Evolutionary conservation across 2,113 vertebrate species (phyloP).

Genomic region (Pangasianodon hypophthalmus): DNA sequence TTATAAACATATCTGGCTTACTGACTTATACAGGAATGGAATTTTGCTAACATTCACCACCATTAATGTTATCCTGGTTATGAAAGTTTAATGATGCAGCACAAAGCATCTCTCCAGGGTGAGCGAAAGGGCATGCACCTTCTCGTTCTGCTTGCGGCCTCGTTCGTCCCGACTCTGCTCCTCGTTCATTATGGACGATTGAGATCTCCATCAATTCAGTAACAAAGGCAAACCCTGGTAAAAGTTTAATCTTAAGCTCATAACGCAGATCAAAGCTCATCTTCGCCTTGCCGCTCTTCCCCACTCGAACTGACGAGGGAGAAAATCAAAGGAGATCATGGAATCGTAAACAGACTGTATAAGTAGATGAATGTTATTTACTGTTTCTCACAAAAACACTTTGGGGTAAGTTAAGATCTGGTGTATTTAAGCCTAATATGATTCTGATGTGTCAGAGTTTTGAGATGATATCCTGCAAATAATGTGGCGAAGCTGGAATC

Average conservation of each 20-base stretch:
- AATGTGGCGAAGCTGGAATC: not conserved
- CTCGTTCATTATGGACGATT: slow-evolving; percentile 54
- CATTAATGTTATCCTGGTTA: not conserved
- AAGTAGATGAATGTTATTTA: slow-evolving; percentile 9
- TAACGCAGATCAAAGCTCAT: slow-evolving; percentile 47
- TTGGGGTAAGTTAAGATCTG: slow-evolving; percentile 7
- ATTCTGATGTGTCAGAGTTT: not conserved
- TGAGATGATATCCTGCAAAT: slow-evolving; percentile 8
- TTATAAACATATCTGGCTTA: not conserved
- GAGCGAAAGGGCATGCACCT: slow-evolving; percentile 42
- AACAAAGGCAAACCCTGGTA: slow-evolving; percentile 43
- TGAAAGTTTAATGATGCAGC: slow-evolving; percentile 39
- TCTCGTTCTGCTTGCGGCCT: slow-evolving; percentile 38
- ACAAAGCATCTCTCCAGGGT: slow-evolving; percentile 30
- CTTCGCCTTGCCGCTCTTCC: slow-evolving; percentile 25
- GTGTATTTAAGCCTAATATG: slow-evolving; percentile 23
- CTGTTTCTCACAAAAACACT: slow-evolving; percentile 19
- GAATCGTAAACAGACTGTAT: slow-evolving; percentile 37
- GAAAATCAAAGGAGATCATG: slow-evolving; percentile 37
- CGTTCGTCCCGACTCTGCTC: slow-evolving; percentile 29
- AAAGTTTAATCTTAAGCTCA: slow-evolving; percentile 51
- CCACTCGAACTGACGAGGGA: slow-evolving; percentile 20
- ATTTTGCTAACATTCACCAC: not conserved
- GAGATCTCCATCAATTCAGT: slow-evolving; percentile 51
- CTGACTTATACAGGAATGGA: not conserved